Conservation (phyloP, 2,797 vertebrate genomes). For the Parambassis ranga region DNA sequence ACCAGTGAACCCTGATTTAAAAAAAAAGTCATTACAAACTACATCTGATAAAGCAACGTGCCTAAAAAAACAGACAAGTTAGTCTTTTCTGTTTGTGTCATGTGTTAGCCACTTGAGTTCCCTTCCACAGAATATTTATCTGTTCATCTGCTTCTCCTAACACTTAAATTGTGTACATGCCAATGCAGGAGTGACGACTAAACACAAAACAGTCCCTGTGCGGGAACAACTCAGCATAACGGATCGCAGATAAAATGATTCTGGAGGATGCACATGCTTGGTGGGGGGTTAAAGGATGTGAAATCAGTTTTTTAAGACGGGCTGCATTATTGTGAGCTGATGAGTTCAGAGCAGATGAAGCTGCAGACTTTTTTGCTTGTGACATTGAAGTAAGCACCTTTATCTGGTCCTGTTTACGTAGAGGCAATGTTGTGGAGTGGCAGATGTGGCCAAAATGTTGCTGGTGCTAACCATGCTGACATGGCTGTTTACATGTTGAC, state of each 20-base stretch:
- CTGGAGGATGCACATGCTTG: background rate
- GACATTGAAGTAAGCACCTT: too few species aligned
- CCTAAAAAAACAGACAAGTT: background rate
- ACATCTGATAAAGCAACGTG: too few species aligned
- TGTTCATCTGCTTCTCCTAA: background rate
- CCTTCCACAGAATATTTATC: background rate
- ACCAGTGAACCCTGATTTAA: constrained; percentile 86
- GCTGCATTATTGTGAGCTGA: too few species aligned
- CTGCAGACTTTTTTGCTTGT: too few species aligned
- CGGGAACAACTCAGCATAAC: background rate
- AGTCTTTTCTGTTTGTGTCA: background rate
- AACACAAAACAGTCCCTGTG: background rate
- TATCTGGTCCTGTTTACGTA: too few species aligned
- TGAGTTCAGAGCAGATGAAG: too few species aligned
- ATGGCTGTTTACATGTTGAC: too few species aligned
- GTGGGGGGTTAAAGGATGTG: background rate
- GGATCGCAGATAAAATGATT: background rate
- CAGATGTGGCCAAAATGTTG: too few species aligned
- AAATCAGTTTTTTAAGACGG: background rate
- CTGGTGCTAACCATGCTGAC: too few species aligned
- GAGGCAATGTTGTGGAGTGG: too few species aligned
- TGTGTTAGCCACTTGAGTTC: background rate
- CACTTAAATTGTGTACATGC: background rate
- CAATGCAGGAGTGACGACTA: background rate
- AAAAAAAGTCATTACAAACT: background rate